phyloP scores from a whole-genome alignment of 2,113 vertebrate genomes.

The Nyctereutes procyonoides region DNA sequence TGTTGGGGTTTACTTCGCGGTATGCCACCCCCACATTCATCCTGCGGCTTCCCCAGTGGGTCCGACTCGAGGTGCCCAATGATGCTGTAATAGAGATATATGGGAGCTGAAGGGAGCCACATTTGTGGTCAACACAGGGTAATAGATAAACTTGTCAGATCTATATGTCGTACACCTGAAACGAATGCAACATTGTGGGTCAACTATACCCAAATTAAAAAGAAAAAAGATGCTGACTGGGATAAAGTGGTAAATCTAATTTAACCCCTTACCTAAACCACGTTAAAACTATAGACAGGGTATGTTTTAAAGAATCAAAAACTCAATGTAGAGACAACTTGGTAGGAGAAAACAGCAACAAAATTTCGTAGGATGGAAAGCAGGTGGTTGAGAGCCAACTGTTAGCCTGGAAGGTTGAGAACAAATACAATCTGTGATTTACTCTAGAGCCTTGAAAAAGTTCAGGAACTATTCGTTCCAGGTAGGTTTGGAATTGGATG shows the following conservation, averaged over 20 bases:
- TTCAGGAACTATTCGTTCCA: not conserved
- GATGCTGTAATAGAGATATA: not conserved
- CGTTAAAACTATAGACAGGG: not conserved
- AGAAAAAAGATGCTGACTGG: not conserved
- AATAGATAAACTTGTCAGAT: not conserved
- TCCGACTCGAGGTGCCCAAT: too few relatives aligned
- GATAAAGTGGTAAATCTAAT: not conserved
- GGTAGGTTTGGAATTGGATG: not conserved
- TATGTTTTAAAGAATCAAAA: not conserved
- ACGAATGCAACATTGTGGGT: not conserved
- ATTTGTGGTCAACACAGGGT: not conserved
- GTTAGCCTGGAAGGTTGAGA: not conserved
- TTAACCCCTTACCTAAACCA: not conserved
- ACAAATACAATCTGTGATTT: not conserved
- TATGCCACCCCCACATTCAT: constrained; percentile 98
- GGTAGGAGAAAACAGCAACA: not conserved
- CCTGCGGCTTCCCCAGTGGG: constrained; percentile 60
- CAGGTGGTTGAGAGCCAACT: not conserved
- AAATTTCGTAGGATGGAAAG: not conserved
- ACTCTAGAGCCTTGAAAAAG: not conserved
- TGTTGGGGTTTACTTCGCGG: constrained; percentile 83
- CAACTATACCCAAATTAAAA: not conserved
- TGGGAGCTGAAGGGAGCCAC: not conserved
- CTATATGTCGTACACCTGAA: not conserved
- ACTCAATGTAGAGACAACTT: not conserved